Conservation (phyloP, 2,888 invertebrate species). For the Tetheella fluctuosa region DNA sequence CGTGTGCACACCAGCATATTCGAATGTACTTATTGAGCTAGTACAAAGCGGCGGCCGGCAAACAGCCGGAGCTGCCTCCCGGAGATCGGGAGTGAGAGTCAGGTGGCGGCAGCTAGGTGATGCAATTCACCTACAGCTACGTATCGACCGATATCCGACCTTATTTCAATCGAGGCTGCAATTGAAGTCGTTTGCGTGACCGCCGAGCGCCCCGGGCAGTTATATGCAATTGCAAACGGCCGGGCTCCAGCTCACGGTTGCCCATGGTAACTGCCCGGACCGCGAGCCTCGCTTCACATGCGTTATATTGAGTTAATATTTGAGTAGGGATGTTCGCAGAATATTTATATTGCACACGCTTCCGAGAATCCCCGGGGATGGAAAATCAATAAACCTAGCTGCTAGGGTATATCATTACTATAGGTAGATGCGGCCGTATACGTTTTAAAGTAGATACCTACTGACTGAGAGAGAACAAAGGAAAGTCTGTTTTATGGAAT, state of each 20-base stretch:
- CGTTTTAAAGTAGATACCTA: constrained; percentile 13
- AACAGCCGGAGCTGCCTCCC: constrained; percentile 38
- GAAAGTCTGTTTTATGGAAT: neutral
- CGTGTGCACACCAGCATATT: constrained; percentile 50
- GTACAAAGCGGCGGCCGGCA: constrained; percentile 52
- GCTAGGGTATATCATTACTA: constrained; percentile 28
- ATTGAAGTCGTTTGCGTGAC: constrained; percentile 32
- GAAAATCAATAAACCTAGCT: constrained; percentile 47
- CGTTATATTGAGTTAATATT: constrained; percentile 63
- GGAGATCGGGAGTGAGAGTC: constrained; percentile 45
- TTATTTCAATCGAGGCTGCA: constrained; percentile 31
- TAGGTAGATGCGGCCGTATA: constrained; percentile 32
- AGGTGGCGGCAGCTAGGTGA: constrained; percentile 56
- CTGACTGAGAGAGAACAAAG: constrained; percentile 9
- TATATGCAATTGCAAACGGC: constrained; percentile 48
- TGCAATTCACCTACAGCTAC: constrained; percentile 54
- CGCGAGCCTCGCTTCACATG: constrained; percentile 49
- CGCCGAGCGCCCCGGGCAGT: constrained; percentile 38
- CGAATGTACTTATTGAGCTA: constrained; percentile 42
- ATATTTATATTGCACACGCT: constrained; percentile 56
- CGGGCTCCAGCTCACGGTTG: constrained; percentile 44
- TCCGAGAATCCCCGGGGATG: constrained; percentile 45
- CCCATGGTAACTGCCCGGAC: constrained; percentile 59
- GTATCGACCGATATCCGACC: constrained; percentile 41
- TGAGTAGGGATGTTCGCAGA: constrained; percentile 57